Evolutionary conservation across 2,113 vertebrate species (phyloP).

Genomic region (Merops nubicus): DNA sequence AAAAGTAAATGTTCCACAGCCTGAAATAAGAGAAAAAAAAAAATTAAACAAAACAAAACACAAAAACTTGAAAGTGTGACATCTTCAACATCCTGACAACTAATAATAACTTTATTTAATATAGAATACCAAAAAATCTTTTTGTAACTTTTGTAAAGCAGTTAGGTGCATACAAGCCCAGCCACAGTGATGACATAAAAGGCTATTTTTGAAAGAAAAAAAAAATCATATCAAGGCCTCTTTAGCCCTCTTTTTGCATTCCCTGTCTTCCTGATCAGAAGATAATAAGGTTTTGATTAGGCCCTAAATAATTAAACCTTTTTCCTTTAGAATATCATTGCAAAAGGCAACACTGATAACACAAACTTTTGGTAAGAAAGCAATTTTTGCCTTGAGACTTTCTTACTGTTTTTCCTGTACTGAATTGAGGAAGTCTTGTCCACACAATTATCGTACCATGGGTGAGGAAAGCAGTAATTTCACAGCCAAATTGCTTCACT

Average conservation of each 20-base stretch:
- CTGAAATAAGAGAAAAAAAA: conserved; percentile 73
- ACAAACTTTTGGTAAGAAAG: neutral
- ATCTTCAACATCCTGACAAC: neutral
- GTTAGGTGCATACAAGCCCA: neutral
- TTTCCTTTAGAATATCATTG: neutral
- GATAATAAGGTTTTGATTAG: neutral
- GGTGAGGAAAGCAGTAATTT: neutral
- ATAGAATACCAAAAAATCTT: neutral
- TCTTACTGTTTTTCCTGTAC: neutral
- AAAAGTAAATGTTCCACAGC: conserved; percentile 83
- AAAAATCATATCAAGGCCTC: neutral
- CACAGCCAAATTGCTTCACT: neutral
- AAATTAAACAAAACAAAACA: no score
- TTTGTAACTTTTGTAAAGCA: neutral
- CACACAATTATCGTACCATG: neutral
- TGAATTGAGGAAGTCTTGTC: neutral
- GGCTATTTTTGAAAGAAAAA: neutral
- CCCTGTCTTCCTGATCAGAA: neutral
- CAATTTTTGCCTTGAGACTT: neutral
- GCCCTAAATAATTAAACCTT: neutral
- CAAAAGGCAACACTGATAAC: neutral
- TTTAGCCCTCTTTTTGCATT: neutral
- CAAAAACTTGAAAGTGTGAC: neutral
- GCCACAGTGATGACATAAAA: neutral
- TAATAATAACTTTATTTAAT: neutral